These are phyloP conservation scores for Chrysolina oricalcia DNA, from an alignment of 2,888 invertebrate genomes.

Conservation along the genomic window DNA sequence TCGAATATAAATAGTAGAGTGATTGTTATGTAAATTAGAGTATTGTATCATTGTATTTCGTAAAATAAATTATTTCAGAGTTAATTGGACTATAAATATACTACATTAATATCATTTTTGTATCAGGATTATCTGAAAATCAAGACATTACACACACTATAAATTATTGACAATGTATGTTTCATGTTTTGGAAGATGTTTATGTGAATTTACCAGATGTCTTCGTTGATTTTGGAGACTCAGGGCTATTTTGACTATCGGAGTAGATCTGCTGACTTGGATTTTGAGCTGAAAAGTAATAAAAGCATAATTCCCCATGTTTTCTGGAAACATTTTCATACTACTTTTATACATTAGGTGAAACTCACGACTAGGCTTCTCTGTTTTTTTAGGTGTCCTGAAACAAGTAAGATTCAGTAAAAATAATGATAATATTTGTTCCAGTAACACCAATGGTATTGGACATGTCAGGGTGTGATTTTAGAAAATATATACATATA, in stretches of 20 bases:
- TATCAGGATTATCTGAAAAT: background rate
- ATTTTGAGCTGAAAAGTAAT: slow-evolving; percentile 1
- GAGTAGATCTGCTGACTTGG: background rate
- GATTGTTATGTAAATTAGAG: no score
- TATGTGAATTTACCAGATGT: background rate
- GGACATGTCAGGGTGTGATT: no score
- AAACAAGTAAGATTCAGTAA: background rate
- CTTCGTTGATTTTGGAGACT: background rate
- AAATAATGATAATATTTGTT: no score
- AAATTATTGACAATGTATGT: background rate
- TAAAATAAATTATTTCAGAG: no score
- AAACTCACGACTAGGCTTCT: background rate
- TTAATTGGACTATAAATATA: no score
- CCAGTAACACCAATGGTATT: no score
- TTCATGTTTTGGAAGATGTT: background rate
- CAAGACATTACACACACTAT: background rate
- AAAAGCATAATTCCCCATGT: background rate
- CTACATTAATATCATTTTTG: background rate
- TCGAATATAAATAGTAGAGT: no score
- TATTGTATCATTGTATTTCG: no score
- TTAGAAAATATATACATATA: no score
- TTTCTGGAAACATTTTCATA: background rate
- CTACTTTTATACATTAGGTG: background rate
- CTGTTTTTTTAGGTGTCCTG: background rate
- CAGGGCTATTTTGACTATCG: background rate